These are phyloP conservation scores for Apamea epomidion DNA, from an alignment of 2,888 invertebrate species.

Conservation along the genomic window DNA sequence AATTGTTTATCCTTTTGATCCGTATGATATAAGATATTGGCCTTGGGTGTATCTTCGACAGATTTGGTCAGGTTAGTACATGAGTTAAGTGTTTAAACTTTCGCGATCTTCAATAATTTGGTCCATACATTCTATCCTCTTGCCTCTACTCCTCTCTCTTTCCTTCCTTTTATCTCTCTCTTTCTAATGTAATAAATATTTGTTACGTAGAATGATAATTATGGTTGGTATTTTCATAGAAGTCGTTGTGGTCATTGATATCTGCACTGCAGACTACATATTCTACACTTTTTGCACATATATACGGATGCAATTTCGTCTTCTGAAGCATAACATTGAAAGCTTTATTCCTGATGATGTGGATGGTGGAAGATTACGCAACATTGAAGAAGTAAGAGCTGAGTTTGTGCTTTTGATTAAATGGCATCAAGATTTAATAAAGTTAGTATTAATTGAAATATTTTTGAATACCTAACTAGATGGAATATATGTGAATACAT, in stretches of 20 bases:
- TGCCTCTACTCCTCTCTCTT: neutral
- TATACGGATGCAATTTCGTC: conserved; percentile 76
- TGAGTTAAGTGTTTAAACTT: neutral
- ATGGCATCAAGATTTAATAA: conserved; percentile 78
- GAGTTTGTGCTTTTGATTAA: conserved; percentile 71
- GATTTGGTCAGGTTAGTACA: conserved; percentile 77
- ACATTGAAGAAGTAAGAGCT: conserved; percentile 61
- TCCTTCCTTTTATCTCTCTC: too few species aligned
- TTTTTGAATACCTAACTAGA: neutral
- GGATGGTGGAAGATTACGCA: conserved; percentile 14
- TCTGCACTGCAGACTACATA: conserved; percentile 73
- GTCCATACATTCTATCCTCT: neutral
- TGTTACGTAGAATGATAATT: neutral
- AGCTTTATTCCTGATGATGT: conserved; percentile 62
- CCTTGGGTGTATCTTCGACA: conserved; percentile 80
- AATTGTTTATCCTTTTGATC: conserved; percentile 80
- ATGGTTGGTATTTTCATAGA: conserved; percentile 65
- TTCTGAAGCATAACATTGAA: conserved; percentile 72
- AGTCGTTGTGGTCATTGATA: conserved; percentile 66
- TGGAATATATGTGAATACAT: neutral
- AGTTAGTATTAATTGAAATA: conserved; percentile 62
- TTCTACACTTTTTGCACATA: conserved; percentile 77
- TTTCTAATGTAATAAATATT: neutral
- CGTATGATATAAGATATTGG: conserved; percentile 74
- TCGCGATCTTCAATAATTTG: neutral